Evolutionary conservation across 2,888 invertebrate genomes (phyloP).

Genomic region (Chironomus riparius): DNA sequence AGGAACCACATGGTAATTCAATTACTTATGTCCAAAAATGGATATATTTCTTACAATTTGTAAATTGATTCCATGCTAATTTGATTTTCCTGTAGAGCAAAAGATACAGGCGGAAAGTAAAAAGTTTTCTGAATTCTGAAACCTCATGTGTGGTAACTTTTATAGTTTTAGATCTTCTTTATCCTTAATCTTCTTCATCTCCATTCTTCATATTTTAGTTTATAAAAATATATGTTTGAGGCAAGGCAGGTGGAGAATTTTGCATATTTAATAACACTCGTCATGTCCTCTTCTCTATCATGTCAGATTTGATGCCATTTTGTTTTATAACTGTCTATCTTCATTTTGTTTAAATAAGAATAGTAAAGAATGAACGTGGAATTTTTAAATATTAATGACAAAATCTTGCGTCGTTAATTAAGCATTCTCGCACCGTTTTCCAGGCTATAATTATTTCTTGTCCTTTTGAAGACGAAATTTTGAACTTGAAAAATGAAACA

Average conservation of each 20-base stretch:
- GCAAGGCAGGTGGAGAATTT: not conserved
- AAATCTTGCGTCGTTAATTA: not conserved
- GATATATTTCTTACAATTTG: constrained; percentile 1
- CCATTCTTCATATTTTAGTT: not conserved
- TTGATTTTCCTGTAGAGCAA: not conserved
- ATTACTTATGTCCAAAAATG: not conserved
- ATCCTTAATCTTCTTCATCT: no score
- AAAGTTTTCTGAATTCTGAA: not conserved
- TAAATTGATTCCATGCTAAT: constrained; percentile 8
- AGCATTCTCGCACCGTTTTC: not conserved
- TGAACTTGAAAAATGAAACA: no score
- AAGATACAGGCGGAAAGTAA: not conserved
- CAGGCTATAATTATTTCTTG: not conserved
- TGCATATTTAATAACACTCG: not conserved
- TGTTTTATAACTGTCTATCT: not conserved
- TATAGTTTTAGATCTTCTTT: not conserved
- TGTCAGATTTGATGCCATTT: not conserved
- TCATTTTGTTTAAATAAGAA: not conserved
- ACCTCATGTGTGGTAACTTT: not conserved
- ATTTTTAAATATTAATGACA: no score
- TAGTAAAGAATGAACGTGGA: no score
- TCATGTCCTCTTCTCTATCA: not conserved
- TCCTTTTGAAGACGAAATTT: no score
- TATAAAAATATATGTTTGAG: not conserved
- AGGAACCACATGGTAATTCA: not conserved